Conservation (phyloP, 2,888 invertebrate species). For the Anticlea derivata region DNA sequence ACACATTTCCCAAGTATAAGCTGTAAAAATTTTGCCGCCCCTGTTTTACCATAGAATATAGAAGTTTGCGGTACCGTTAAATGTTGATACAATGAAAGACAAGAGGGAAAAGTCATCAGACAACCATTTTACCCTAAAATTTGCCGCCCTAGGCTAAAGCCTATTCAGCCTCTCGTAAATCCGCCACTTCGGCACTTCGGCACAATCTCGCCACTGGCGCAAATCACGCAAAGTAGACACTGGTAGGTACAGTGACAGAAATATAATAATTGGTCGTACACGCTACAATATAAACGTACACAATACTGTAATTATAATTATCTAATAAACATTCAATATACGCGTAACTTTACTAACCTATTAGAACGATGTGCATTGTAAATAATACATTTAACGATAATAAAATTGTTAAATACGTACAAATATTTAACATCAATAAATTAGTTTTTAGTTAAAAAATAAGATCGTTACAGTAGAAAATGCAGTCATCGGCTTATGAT, state of each 20-base stretch:
- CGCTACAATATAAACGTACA: conserved; percentile 66
- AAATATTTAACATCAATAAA: conserved; percentile 35
- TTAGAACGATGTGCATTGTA: conserved; percentile 61
- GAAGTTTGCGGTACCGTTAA: too few species aligned
- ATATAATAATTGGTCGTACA: conserved; percentile 62
- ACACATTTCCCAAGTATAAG: too few species aligned
- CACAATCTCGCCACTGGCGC: too few species aligned
- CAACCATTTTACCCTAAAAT: too few species aligned
- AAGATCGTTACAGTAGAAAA: conserved; percentile 46
- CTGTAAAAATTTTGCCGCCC: too few species aligned
- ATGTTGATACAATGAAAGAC: too few species aligned
- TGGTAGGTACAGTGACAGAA: conserved; percentile 40
- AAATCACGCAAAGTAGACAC: too few species aligned
- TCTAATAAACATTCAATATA: conserved; percentile 56
- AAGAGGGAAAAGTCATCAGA: too few species aligned
- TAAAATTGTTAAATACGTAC: conserved; percentile 37
- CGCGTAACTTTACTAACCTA: conserved; percentile 31
- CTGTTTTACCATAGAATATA: too few species aligned
- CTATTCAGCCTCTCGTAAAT: too few species aligned
- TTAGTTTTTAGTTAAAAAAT: conserved; percentile 39
- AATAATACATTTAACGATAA: conserved; percentile 47
- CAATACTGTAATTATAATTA: conserved; percentile 47
- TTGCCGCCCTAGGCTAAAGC: too few species aligned
- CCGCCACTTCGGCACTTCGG: too few species aligned
- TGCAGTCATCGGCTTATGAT: conserved; percentile 52